A percentile compares a stretch with the other conserved stretches of the same genome.
Evolutionary conservation across 2,113 vertebrate genomes (phyloP).

Genomic region (Sardina pilchardus): DNA sequence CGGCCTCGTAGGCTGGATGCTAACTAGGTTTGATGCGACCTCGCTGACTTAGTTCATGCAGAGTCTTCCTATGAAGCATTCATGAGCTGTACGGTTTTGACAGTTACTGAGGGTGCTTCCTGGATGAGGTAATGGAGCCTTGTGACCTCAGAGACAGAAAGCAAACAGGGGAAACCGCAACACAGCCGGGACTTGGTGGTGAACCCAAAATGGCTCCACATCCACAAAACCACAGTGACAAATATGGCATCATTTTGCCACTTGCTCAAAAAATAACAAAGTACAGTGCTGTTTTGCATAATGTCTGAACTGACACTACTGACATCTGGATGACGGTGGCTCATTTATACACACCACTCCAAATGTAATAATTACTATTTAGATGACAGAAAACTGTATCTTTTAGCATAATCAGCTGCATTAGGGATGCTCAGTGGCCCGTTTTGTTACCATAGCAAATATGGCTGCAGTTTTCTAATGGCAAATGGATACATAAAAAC

Average conservation of each 20-base stretch:
- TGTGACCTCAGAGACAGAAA: not conserved
- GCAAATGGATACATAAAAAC: not conserved
- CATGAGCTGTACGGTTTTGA: constrained; percentile 26
- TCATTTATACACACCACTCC: not conserved
- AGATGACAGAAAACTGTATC: not conserved
- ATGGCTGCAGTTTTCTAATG: not conserved
- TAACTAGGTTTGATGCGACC: constrained; percentile 1
- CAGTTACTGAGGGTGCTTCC: not conserved
- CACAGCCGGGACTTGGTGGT: not conserved
- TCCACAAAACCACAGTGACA: not conserved
- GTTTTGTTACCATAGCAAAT: not conserved
- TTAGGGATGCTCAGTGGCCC: not conserved
- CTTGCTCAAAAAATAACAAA: not conserved
- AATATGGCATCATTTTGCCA: not conserved
- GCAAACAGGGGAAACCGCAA: not conserved
- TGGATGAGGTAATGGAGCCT: constrained; percentile 12
- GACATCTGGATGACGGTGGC: not conserved
- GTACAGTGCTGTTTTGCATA: not conserved
- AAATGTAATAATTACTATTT: not conserved
- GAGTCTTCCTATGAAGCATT: not conserved
- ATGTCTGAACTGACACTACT: not conserved
- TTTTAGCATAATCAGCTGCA: not conserved
- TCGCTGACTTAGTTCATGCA: not conserved
- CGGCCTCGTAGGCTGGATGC: not conserved
- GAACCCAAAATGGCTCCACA: not conserved